Percentiles rank a stretch among this genome's conserved stretches.
Evolutionary conservation across 2,888 invertebrate species (phyloP).

Genomic region (Steinernema carpocapsae): DNA sequence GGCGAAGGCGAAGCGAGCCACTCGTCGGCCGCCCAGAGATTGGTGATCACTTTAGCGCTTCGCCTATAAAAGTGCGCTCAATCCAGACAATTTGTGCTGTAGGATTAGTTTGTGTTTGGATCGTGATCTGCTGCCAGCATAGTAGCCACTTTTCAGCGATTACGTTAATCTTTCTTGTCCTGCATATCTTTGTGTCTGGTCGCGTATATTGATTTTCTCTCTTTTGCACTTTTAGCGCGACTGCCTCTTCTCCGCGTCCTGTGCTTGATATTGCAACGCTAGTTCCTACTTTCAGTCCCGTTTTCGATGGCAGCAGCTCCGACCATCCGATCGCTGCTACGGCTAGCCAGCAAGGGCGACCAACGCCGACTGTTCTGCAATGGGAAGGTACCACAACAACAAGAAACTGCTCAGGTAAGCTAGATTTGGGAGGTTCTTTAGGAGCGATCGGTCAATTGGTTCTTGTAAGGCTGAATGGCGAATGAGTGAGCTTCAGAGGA

Average conservation of each 20-base stretch:
- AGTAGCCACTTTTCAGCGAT: no score
- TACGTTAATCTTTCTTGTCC: not conserved
- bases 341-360: constrained; percentile 7
- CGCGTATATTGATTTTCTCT: constrained; percentile 22
- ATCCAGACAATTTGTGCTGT: not conserved
- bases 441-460: no score
- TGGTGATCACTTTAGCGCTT: not conserved
- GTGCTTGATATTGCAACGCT: constrained; percentile 15
- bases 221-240: constrained; percentile 26
- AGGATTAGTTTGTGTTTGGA: no score
- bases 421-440: not conserved
- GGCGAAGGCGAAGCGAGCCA: not conserved
- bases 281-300: constrained; percentile 24
- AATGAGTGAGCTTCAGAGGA: no score
- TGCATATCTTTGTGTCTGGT: not conserved
- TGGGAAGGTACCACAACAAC: constrained; percentile 21
- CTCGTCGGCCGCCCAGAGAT: not conserved
- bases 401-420: constrained; percentile 5
- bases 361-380: constrained; percentile 27
- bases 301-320: constrained; percentile 1
- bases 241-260: not conserved
- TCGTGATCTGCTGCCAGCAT: no score
- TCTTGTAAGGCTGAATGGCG: no score
- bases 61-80: not conserved
- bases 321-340: constrained; percentile 26